phyloP scores from a whole-genome alignment of 2,113 vertebrate species.

The Perognathus longimembris region DNA sequence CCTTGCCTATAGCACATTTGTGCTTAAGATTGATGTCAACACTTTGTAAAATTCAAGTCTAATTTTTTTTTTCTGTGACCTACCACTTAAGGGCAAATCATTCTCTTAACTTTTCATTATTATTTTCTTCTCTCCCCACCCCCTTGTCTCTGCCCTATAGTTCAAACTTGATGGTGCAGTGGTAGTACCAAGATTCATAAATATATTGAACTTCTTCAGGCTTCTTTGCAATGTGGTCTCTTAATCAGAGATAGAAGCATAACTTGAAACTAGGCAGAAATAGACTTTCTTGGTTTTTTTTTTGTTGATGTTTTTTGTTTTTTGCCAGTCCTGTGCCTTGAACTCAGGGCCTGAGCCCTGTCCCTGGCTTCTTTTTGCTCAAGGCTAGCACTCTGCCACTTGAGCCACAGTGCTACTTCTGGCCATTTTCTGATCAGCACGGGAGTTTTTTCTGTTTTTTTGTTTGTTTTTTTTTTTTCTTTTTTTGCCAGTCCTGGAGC shows the following conservation, averaged over 20 bases:
- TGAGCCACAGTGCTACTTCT: too few species aligned
- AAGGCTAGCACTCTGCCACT: too few species aligned
- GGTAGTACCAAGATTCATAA: background rate
- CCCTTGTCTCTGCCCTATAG: background rate
- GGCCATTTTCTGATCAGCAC: too few species aligned
- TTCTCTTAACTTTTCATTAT: background rate
- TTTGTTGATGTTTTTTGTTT: too few species aligned
- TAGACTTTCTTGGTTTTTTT: background rate
- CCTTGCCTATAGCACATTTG: background rate
- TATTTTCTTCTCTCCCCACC: accelerated
- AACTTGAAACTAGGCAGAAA: conserved; percentile 38
- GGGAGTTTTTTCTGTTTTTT: too few species aligned
- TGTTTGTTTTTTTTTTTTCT: too few species aligned
- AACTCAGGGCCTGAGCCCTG: too few species aligned
- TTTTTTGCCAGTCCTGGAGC: too few species aligned
- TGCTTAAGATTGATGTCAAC: background rate
- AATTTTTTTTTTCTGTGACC: conserved; percentile 13
- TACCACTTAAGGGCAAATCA: background rate
- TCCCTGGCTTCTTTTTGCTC: too few species aligned
- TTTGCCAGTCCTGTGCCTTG: too few species aligned
- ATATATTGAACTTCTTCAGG: background rate
- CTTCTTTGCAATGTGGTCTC: background rate
- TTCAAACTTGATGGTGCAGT: background rate
- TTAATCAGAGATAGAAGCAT: background rate
- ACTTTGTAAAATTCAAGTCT: conserved; percentile 23